Base-by-base conservation (phyloP, 2,888 invertebrate genomes). In the Mesorhabditis sp. region DNA sequence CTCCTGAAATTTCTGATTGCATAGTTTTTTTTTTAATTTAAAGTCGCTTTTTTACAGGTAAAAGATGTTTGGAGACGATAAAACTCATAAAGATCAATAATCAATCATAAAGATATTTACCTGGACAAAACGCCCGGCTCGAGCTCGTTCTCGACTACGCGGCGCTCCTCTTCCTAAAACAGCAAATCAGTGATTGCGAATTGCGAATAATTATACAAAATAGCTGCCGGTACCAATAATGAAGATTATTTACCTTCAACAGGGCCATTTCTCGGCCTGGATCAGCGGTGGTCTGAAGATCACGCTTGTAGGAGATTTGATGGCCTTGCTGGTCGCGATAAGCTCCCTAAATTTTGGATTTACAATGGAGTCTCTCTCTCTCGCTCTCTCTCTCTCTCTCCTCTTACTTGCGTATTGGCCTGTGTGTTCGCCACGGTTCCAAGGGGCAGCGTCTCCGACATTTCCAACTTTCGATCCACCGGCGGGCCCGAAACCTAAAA, bases 91-190 rank as follows among this genome's bases (percentile, higher is more conserved):
- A n/a, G n/a, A n/a, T n/a, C n/a, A n/a, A n/a, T n/a, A n/a, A n/a
- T n/a, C n/a, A n/a, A n/a, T n/a, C n/a, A n/a, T n/a, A n/a, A n/a
- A n/a, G n/a, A n/a, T n/a, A n/a, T 58, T 43, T 69, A 80, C 79
- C 81, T 74, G 13, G 81, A 80, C 65, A 83, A 79, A 66, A 84
- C 80, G 70, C 83, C 83, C 10, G 82, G 82, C 65, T 83, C 80
- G 65, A 82, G 65, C 41, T 80, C 81, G 45, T 80, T 80, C 72
- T 83, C 83, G 13, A 81, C 74, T 13, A 82, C 78, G 42, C 83
- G 73, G 64, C 76, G 78, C 71, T 83, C 83, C 65, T 83, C 81
- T 63, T 83, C 80, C n/a, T n/a, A n/a, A n/a, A n/a, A n/a, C n/a
- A n/a, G n/a, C n/a, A n/a, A n/a, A n/a, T n/a, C n/a, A n/a, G n/a